Conservation (phyloP, 1,140 invertebrate species). For the Physella acuta region DNA sequence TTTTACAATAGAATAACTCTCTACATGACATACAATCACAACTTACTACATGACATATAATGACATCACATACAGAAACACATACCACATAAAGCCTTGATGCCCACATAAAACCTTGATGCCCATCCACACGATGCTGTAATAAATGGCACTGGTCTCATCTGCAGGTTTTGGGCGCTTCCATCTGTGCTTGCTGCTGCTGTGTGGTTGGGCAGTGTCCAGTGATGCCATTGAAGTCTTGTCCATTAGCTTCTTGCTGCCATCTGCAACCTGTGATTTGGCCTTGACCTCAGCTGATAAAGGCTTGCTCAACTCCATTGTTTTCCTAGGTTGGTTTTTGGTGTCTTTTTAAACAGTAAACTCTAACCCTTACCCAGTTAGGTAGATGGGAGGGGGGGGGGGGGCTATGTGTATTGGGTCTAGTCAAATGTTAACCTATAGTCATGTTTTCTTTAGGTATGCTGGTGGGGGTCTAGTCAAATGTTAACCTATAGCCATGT, state of each 20-base stretch:
- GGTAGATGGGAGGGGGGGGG: no score
- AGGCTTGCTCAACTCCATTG: conserved; percentile 69
- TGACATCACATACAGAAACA: background rate
- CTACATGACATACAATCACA: background rate
- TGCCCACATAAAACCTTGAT: no score
- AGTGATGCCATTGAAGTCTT: conserved; percentile 91
- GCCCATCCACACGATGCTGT: no score
- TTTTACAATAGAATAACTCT: background rate
- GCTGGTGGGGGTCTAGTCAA: no score
- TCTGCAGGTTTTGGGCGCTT: conserved; percentile 85
- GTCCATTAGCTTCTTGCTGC: conserved; percentile 87
- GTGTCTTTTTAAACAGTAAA: no score
- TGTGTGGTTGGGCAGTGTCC: conserved; percentile 87
- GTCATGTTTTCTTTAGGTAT: no score
- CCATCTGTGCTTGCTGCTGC: conserved; percentile 82
- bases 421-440: no score
- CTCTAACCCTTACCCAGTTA: no score
- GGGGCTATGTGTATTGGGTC: no score
- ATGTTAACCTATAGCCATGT: no score
- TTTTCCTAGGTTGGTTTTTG: conserved; percentile 67
- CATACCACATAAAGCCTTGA: background rate
- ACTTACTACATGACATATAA: background rate
- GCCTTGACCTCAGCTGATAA: conserved; percentile 81
- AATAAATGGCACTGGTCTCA: no score
- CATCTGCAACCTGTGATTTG: conserved; percentile 88